phyloP scores from a whole-genome alignment of 92 coral and sea anemone species.

The Porites evermanni region DNA sequence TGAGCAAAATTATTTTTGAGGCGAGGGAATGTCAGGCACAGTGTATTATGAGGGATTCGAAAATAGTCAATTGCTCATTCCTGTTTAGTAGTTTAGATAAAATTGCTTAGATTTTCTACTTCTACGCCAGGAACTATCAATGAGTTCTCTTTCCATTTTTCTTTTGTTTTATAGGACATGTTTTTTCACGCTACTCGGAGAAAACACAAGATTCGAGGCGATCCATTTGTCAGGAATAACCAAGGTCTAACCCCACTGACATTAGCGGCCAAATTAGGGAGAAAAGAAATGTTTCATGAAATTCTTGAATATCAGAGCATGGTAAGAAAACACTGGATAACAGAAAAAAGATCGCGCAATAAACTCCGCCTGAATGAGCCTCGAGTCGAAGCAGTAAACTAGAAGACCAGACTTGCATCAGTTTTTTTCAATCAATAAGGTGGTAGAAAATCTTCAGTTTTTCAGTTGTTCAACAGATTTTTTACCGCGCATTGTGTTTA shows the following conservation, averaged over 20 bases:
- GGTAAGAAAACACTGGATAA: slow-evolving; percentile 36
- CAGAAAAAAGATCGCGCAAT: neutral
- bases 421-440: too few relatives aligned
- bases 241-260: slow-evolving; percentile 81
- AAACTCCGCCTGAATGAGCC: too few relatives aligned
- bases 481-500: neutral
- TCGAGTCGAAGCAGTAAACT: too few relatives aligned
- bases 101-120: too few relatives aligned
- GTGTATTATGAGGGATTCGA: too few relatives aligned
- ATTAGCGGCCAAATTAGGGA: slow-evolving; percentile 82
- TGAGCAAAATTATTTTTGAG: too few relatives aligned
- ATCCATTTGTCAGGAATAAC: slow-evolving; percentile 56
- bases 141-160: too few relatives aligned
- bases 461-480: neutral
- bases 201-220: slow-evolving; percentile 75
- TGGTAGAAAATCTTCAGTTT: neutral
- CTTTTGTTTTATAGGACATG: slow-evolving; percentile 73
- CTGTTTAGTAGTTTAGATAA: too few relatives aligned
- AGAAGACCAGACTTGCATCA: too few relatives aligned
- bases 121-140: too few relatives aligned
- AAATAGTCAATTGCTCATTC: too few relatives aligned
- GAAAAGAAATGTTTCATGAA: slow-evolving; percentile 79
- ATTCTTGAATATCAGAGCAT: slow-evolving; percentile 70
- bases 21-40: too few relatives aligned
- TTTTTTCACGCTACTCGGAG: slow-evolving; percentile 69